Conservation (phyloP, 2,888 invertebrate genomes). For the Slavum lentiscoides region DNA sequence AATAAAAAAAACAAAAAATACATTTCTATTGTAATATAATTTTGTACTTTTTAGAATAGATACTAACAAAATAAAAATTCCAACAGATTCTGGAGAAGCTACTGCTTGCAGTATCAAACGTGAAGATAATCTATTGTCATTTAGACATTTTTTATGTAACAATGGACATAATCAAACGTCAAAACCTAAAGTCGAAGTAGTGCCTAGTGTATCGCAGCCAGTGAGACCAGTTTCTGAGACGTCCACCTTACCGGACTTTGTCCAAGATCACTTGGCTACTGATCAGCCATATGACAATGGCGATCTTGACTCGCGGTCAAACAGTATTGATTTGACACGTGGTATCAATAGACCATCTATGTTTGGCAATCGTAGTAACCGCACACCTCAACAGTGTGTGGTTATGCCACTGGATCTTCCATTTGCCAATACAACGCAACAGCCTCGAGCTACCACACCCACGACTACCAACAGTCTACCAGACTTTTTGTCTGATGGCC, state of each 20-base stretch:
- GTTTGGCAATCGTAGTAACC: constrained; percentile 46
- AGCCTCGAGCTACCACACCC: constrained; percentile 40
- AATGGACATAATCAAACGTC: constrained; percentile 47
- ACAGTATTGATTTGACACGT: constrained; percentile 41
- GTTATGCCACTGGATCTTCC: constrained; percentile 48
- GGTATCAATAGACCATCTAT: constrained; percentile 42
- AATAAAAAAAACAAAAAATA: not conserved
- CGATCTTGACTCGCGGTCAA: constrained; percentile 59
- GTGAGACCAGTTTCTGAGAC: constrained; percentile 56
- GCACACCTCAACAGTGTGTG: constrained; percentile 49
- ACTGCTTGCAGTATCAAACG: constrained; percentile 60
- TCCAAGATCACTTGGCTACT: constrained; percentile 84
- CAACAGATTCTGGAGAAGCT: constrained; percentile 38
- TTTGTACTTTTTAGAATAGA: not conserved
- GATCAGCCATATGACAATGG: constrained; percentile 71
- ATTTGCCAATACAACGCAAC: constrained; percentile 33
- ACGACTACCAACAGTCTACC: constrained; percentile 62
- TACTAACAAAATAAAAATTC: not conserved
- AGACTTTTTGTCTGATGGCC: constrained; percentile 74
- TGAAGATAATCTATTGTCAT: constrained; percentile 81
- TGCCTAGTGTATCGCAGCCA: constrained; percentile 55
- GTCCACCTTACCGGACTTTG: constrained; percentile 73
- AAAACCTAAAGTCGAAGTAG: constrained; percentile 51
- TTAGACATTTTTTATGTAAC: constrained; percentile 77
- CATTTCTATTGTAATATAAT: not conserved